A percentile compares a stretch with the other conserved stretches of the same genome.
phyloP scores from a whole-genome alignment of 2,888 invertebrate genomes.

The Lymantria dispar region DNA sequence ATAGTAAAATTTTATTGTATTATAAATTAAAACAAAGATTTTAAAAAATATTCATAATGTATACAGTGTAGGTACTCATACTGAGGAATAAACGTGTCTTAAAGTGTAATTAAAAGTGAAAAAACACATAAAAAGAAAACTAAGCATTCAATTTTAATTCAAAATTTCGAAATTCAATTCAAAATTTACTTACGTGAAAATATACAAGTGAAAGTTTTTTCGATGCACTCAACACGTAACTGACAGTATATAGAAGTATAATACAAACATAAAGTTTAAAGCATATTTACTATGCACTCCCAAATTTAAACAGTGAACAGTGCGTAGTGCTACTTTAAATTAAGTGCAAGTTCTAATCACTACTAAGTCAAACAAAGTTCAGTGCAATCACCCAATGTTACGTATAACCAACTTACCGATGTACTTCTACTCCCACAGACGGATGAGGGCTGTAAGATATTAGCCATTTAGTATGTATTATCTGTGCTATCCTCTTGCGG shows the following conservation, averaged over 20 bases:
- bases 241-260: conserved; percentile 17
- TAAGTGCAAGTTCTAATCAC: too few relatives aligned
- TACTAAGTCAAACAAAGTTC: neutral
- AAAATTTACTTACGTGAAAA: conserved; percentile 10
- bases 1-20: too few relatives aligned
- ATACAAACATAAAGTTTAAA: conserved; percentile 3
- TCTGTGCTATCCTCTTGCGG: too few relatives aligned
- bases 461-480: neutral
- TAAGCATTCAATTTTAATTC: too few relatives aligned
- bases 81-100: too few relatives aligned
- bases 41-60: too few relatives aligned
- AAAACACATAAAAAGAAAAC: too few relatives aligned
- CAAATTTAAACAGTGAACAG: neutral
- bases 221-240: conserved; percentile 18
- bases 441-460: conserved; percentile 30
- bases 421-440: conserved; percentile 25
- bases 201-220: conserved; percentile 7
- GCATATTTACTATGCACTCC: neutral
- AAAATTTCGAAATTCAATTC: too few relatives aligned
- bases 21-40: too few relatives aligned
- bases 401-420: conserved; percentile 30
- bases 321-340: too few relatives aligned
- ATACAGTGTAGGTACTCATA: too few relatives aligned
- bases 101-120: too few relatives aligned
- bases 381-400: conserved; percentile 1